Conservation (phyloP, 1,140 invertebrate species). For the Acromyrmex echinatior region DNA sequence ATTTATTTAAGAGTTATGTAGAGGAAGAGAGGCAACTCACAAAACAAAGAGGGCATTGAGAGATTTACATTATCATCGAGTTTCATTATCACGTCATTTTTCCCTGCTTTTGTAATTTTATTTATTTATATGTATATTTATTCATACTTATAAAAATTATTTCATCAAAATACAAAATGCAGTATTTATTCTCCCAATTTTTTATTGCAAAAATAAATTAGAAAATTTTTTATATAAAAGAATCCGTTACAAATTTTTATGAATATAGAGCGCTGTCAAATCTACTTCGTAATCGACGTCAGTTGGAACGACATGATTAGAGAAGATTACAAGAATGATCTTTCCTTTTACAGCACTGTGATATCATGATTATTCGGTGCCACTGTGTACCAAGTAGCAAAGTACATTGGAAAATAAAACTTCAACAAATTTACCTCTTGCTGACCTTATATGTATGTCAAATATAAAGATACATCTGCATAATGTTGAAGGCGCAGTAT, state of each 20-base stretch:
- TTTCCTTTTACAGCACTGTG: slow-evolving; percentile 1
- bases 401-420: slow-evolving; percentile 13
- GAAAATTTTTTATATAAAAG: neutral
- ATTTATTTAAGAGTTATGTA: slow-evolving; percentile 77
- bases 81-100: slow-evolving; percentile 5
- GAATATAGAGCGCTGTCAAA: neutral
- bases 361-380: slow-evolving; percentile 29
- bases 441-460: neutral
- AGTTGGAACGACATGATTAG: neutral
- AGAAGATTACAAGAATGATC: slow-evolving; percentile 34
- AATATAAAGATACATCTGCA: neutral
- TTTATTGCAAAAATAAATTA: neutral
- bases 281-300: slow-evolving; percentile 5
- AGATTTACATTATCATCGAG: neutral
- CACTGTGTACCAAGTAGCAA: neutral
- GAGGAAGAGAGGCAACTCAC: slow-evolving; percentile 73
- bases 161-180: neutral
- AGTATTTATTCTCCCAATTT: neutral
- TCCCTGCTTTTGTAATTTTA: slow-evolving; percentile 1
- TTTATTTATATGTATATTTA: slow-evolving; percentile 33
- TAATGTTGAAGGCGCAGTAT: neutral
- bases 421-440: neutral
- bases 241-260: neutral
- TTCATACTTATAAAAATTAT: slow-evolving; percentile 10
- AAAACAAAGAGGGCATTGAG: slow-evolving; percentile 26